A percentile compares a stretch with the other conserved stretches of the same genome.
These are phyloP conservation scores for Scleropages formosus DNA, from an alignment of 2,797 vertebrate species.

Conservation along the genomic window DNA sequence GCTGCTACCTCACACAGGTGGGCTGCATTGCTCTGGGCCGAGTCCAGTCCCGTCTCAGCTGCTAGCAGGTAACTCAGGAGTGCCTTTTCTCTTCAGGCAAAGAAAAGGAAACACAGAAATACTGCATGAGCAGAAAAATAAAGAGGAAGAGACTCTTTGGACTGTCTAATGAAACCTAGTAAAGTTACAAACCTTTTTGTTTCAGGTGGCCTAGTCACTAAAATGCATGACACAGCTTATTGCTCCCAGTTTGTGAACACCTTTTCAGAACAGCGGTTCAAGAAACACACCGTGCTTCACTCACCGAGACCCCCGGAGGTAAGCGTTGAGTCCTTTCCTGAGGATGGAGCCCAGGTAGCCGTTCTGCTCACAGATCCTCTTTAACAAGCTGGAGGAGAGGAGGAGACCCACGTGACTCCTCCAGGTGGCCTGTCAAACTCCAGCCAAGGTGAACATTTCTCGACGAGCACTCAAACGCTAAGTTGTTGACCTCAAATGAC, in stretches of 20 bases:
- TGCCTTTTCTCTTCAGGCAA: conserved; percentile 71
- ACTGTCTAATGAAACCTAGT: too few relatives aligned
- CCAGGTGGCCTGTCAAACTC: too few relatives aligned
- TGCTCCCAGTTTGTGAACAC: too few relatives aligned
- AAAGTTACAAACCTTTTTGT: too few relatives aligned
- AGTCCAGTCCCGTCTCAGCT: conserved; percentile 85
- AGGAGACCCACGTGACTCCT: neutral
- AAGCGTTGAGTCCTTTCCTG: conserved; percentile 80
- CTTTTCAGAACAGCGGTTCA: too few relatives aligned
- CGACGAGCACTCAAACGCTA: too few relatives aligned
- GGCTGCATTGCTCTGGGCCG: conserved; percentile 86
- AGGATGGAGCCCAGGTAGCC: conserved; percentile 85
- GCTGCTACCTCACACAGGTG: conserved; percentile 81
- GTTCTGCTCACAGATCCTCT: conserved; percentile 80
- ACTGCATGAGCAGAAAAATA: conserved; percentile 2
- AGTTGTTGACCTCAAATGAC: too few relatives aligned
- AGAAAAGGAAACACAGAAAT: neutral
- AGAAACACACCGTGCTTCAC: conserved; percentile 35
- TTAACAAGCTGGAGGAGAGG: conserved; percentile 74
- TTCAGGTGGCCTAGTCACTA: too few relatives aligned
- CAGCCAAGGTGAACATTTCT: too few relatives aligned
- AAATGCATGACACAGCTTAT: too few relatives aligned
- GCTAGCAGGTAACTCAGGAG: conserved; percentile 81
- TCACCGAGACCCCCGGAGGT: conserved; percentile 79
- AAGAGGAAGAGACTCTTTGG: neutral